Base-by-base conservation (phyloP, 2,888 invertebrate genomes). In the Agonum fuliginosum region DNA sequence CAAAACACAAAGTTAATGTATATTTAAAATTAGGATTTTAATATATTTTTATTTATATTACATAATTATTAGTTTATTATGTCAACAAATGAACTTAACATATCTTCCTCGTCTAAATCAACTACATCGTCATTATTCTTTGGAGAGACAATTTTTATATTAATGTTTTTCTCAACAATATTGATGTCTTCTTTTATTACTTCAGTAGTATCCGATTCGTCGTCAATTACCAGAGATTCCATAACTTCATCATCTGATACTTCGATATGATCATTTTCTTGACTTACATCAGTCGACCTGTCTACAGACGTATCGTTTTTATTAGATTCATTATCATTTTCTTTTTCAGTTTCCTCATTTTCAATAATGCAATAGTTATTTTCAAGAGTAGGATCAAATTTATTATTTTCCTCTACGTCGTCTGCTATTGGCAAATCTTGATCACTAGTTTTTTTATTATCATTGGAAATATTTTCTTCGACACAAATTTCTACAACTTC, bases 21-120 rank as follows among this genome's bases (percentile, higher is more conserved):
- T 76, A 69, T 76, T 30, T 54, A 58, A 70, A 77, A 22, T 69
- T 77, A 58, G 70, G 69, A 70, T 77, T 70, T 77, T 69, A 70
- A 77, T 77, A 77, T 77, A 77, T 77, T 77, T 77, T 70, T 54
- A 77, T 70, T 77, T 70, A 77, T 77, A 43, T 37, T 8, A 17
- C 24, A 20, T n/a, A 24, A 37, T 54, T 51, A 70, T 41, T 74
- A 58, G 51, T 73, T 73, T 12, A 79, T 67, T 5, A 72, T 41
- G 69, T 79, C 79, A 24, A 73, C 73, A 79, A 79, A 79, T 37
- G 72, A 12, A 67, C 62, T 54, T 24, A 41, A 72, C 77, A 77
- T 77, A 19, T 79, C 79, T 22, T 72, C 79, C 62, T 79, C 79
- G 6, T 30, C 65, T 14, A 79, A 43, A 51, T 77, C 69, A 69